Evolutionary conservation across 2,888 invertebrate species (phyloP), one percentile per base, ranked within the genome.

Genomic region (Phaedon cochleariae): DNA sequence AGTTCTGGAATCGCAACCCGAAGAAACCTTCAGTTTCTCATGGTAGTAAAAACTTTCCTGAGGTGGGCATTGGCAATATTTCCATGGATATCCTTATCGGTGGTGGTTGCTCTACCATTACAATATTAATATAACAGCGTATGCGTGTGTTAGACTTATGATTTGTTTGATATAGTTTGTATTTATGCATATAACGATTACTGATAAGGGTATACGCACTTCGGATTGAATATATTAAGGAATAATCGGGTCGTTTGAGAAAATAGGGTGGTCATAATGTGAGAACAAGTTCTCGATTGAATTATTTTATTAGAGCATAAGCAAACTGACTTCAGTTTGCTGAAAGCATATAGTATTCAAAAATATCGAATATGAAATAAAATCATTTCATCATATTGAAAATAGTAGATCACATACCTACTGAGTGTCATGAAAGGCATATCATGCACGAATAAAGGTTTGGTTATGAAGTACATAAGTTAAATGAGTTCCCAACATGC

Each of bases 91-190:
- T 69, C 37, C 26, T 45, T 64, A 69, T 69, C 69, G 45, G n/a
- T 31, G 65, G 65, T 67, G 65, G 63, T 69, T 65, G 58, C 48
- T 69, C 65, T 72, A 67, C 64, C 69, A 72, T 69, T 72, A 65
- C 64, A 51, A 65, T 70, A 71, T 71, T 69, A 70, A 68, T 69
- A 62, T 63, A 64, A 59, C 55, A 57, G 63, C 49, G 51, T 62
- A 64, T 67, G 70, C 64, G 69, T 68, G 65, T 54, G 60, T 52
- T 57, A 21, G 51, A 17, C 52, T 51, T 66, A 65, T 65, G 68
- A 70, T 70, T 70, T 69, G 64, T 67, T 64, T 64, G 67, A 68
- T 70, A 69, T 41, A 65, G 69, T 65, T 59, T 57, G 49, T 67
- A 68, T 65, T 62, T 69, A 69, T 69, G 67, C 68, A 72, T 70